Evolutionary conservation across 2,113 vertebrate species (phyloP), one percentile per base, ranked within the genome.

Genomic region (Aplodontia rufa): DNA sequence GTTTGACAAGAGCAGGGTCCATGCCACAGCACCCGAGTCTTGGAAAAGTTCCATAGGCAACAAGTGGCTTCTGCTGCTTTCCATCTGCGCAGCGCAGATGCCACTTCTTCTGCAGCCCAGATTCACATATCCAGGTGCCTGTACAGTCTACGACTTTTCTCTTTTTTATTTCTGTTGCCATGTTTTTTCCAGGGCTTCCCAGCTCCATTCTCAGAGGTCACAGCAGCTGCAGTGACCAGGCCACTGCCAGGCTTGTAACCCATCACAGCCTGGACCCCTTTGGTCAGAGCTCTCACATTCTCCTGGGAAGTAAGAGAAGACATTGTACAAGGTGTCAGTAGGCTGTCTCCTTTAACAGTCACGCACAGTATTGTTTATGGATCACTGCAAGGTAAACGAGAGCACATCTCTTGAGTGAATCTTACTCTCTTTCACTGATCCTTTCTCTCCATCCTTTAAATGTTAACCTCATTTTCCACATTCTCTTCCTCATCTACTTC

Each of bases 141-240:
- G 19, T 97, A 99, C 64, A 99, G 96, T 66, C 99, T 98, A 26
- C 99, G 99, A 6, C 99, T 97, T 97, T 99, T 99, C 98, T 99
- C 99, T 96, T 99, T 99, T 97, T 99, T 99, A 96, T 99, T 99
- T 93, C 96, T 98, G 98, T 99, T 99, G 20, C 99, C 99, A 0
- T 99, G 99, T 90, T 99, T 99, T 97, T 99, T 99, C 99, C 99
- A 99, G 83, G 99, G 99, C 94, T 99, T 99, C 55, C 99, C 99
- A 0, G 51, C 60, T 19, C 76, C 86, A 0, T 12, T 95, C 42
- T 98, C 98, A 47, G 97, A 7, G 13, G 37, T 72, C 62, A 92
- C 37, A 0, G 97, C 17, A 97, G 82, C 12, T 4, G 86, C 58
- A 3, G 97, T 94, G 22, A 98, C 76, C 0, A 98, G 98, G 83